phyloP scores from a whole-genome alignment of 2,113 vertebrate species.

The Burhinus bistriatus region DNA sequence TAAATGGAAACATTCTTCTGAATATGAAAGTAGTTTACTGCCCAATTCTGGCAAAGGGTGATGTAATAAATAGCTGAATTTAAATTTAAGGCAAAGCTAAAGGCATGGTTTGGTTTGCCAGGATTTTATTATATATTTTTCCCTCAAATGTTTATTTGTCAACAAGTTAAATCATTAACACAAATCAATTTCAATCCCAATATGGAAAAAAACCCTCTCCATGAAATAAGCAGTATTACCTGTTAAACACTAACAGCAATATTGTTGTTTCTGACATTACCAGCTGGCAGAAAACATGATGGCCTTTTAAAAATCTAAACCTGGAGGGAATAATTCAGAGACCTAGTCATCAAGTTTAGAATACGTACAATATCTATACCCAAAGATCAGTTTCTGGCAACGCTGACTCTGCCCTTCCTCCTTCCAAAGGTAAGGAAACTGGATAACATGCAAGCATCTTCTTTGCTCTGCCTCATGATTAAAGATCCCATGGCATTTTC shows the following conservation, averaged over 20 bases:
- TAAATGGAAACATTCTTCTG: conserved; percentile 78
- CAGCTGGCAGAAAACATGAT: background rate
- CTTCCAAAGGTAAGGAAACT: background rate
- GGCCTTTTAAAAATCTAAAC: background rate
- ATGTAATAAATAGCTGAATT: conserved; percentile 68
- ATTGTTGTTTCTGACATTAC: background rate
- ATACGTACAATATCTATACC: background rate
- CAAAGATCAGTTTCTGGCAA: background rate
- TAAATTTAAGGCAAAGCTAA: conserved; percentile 68
- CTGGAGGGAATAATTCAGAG: background rate
- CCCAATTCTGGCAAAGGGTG: conserved; percentile 60
- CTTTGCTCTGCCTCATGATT: background rate
- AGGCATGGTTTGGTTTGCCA: conserved; percentile 55
- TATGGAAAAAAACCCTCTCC: conserved; percentile 22
- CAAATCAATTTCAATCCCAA: conserved; percentile 47
- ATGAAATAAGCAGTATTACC: background rate
- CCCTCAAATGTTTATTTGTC: conserved; percentile 77
- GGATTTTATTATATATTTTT: conserved; percentile 45
- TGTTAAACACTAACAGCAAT: background rate
- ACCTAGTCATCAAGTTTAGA: background rate
- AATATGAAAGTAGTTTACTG: conserved; percentile 70
- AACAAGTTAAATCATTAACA: conserved; percentile 71
- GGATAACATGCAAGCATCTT: background rate
- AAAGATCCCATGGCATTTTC: background rate
- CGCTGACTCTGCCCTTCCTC: background rate